Conservation (phyloP, 2,797 vertebrate genomes). For the Channallabes apus region DNA sequence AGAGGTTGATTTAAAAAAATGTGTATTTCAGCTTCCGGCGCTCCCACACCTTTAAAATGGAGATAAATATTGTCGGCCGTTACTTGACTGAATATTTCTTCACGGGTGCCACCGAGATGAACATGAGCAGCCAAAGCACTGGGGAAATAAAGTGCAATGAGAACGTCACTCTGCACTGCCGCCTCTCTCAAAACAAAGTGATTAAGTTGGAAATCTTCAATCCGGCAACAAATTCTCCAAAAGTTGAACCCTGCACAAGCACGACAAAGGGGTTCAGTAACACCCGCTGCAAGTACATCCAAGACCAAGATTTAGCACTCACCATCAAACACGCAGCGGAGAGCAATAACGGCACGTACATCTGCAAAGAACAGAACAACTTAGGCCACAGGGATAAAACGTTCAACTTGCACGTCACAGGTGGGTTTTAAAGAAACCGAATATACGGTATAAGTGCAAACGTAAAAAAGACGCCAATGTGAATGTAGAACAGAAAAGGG, state of each 20-base stretch:
- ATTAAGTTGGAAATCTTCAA: background rate
- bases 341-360: background rate
- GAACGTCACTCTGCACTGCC: background rate
- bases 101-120: background rate
- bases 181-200: background rate
- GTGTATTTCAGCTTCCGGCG: too few species aligned
- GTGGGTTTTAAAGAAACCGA: background rate
- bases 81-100: background rate
- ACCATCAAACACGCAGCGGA: too few species aligned
- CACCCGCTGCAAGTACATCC: background rate
- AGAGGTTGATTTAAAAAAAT: too few species aligned
- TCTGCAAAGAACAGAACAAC: background rate
- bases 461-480: background rate
- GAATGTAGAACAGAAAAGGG: background rate
- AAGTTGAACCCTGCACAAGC: background rate
- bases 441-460: too few species aligned
- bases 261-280: too few species aligned
- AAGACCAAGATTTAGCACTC: background rate
- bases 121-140: background rate
- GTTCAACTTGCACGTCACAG: background rate
- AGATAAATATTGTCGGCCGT: background rate
- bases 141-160: background rate
- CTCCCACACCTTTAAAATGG: background rate
- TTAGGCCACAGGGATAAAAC: background rate
- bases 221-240: background rate